Base-by-base conservation (phyloP, 64 coral and sea anemone genomes). In the Cladopsammia gracilis region DNA sequence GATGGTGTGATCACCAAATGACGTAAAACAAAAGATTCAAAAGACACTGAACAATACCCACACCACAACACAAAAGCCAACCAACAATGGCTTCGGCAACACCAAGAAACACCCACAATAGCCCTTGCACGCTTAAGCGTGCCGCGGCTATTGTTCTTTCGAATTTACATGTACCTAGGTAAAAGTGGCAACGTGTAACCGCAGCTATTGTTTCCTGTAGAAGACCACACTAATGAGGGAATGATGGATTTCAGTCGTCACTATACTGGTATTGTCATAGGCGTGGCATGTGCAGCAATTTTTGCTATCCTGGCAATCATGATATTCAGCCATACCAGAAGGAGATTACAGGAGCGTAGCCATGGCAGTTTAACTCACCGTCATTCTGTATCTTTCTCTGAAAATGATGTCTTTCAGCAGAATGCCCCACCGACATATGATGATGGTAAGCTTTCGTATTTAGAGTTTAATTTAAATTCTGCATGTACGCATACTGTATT, bases 191-290 rank as follows among this genome's bases (percentile, higher is more conserved):
- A n/a, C n/a, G n/a, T n/a, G n/a, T n/a, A n/a, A n/a, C n/a, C n/a
- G n/a, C n/a, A n/a, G n/a, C n/a, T n/a, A n/a, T 14, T 71, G 44
- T 23, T 76, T 70, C 19, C 8, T 23, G 6, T 69, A 83, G 85
- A 71, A 48, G 87, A 26, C 19, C 3, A n/a, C 11, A 14, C 14
- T 46, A 81, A 13, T 59, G 82, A 95, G 6, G 81, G 23, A 0
- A 67, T 65, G 12, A 49, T 94, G 4, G 92, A 97, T 23, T 89
- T 94, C 0, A 87, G 83, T 74, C 83, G 64, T 25, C 96, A 97
- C 49, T 97, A 97, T 74, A 94, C 92, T 66, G 96, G 92, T 6
- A 97, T 94, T 48, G 96, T 97, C 2, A 94, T 97, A 48, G 96
- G 96, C 14, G 92, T 97, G 20, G 96, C 96, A 10, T 97, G 92